These are phyloP conservation scores for Macrobrachium rosenbergii DNA, from an alignment of 1,140 invertebrate species.

Conservation along the genomic window DNA sequence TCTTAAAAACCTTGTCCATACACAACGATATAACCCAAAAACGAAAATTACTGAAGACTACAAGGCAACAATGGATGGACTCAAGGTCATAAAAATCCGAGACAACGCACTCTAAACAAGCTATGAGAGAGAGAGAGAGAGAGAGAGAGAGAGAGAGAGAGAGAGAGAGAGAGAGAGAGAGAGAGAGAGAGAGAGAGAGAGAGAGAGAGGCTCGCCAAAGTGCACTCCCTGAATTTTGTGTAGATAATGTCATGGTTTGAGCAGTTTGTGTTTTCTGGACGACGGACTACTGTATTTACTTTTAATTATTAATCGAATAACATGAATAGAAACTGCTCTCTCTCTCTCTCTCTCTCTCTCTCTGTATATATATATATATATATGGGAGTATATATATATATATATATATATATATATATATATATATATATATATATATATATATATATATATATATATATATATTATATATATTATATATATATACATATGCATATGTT, in stretches of 20 bases:
- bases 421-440: not conserved
- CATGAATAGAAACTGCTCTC: too few relatives aligned
- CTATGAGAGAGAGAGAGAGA: constrained; percentile 19
- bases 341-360: too few relatives aligned
- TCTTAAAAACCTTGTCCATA: too few relatives aligned
- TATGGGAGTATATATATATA: not conserved
- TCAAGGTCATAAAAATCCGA: not conserved
- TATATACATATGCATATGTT: not conserved
- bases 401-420: constrained; percentile 17
- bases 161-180: constrained; percentile 19
- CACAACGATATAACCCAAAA: too few relatives aligned
- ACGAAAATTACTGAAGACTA: too few relatives aligned
- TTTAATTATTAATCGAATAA: too few relatives aligned
- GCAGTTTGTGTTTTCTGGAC: not conserved
- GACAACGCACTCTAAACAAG: not conserved
- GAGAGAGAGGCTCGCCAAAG: not conserved
- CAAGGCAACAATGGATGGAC: too few relatives aligned
- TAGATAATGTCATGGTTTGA: too few relatives aligned
- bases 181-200: constrained; percentile 22
- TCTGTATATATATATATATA: not conserved
- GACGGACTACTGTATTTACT: too few relatives aligned
- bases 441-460: constrained; percentile 7
- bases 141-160: not conserved
- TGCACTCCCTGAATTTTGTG: too few relatives aligned
- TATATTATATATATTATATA: constrained; percentile 4